Conservation (phyloP, 2,113 vertebrate genomes). For the Menura novaehollandiae region DNA sequence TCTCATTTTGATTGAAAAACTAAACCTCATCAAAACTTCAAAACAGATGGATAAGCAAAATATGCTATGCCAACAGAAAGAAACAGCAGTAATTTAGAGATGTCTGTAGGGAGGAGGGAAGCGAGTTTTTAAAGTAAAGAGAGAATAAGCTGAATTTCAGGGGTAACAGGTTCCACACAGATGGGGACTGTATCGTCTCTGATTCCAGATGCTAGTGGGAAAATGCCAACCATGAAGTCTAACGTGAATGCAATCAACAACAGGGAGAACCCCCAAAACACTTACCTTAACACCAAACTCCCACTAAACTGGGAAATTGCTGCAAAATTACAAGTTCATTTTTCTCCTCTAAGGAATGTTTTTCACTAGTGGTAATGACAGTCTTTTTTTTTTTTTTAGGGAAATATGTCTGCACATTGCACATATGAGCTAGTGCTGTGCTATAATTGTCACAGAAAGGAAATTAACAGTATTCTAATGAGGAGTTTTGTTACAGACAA, state of each 20-base stretch:
- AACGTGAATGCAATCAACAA: not conserved
- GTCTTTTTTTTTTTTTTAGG: not conserved
- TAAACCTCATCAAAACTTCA: slow-evolving; percentile 53
- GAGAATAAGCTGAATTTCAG: slow-evolving; percentile 31
- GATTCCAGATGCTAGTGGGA: not conserved
- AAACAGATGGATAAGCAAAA: slow-evolving; percentile 60
- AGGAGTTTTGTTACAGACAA: slow-evolving; percentile 70
- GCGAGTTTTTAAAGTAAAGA: not conserved
- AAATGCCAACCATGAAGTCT: not conserved
- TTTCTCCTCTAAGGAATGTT: slow-evolving; percentile 10
- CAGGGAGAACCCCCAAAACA: not conserved
- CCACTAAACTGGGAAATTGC: not conserved
- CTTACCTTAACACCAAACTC: not conserved
- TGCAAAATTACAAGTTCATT: slow-evolving; percentile 5
- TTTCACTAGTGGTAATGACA: not conserved
- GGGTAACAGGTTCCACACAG: slow-evolving; percentile 33
- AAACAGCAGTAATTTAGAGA: slow-evolving; percentile 33
- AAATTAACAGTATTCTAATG: slow-evolving; percentile 74
- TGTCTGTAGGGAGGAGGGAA: slow-evolving; percentile 1
- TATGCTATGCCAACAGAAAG: slow-evolving; percentile 44
- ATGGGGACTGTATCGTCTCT: not conserved
- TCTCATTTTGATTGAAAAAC: slow-evolving; percentile 44
- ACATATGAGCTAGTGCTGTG: slow-evolving; percentile 35
- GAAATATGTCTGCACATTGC: slow-evolving; percentile 37
- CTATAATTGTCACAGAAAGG: slow-evolving; percentile 57